A percentile compares a stretch with the other conserved stretches of the same genome.
Evolutionary conservation across 2,113 vertebrate genomes (phyloP).

Genomic region (Psilopogon haemacephalus): DNA sequence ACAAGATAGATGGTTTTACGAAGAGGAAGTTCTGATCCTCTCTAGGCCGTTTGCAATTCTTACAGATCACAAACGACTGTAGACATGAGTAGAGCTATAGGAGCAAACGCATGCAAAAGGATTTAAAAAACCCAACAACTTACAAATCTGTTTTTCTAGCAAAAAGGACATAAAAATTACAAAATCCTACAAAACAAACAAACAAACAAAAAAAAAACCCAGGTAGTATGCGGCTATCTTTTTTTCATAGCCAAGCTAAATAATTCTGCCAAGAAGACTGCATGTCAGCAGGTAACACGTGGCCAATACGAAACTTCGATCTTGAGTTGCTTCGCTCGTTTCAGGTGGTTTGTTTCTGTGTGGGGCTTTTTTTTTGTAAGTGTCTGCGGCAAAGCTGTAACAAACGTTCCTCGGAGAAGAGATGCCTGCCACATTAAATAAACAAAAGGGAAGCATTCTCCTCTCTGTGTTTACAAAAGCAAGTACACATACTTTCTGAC

Average conservation of each 20-base stretch:
- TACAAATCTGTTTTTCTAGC: neutral
- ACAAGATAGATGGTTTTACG: neutral
- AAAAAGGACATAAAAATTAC: neutral
- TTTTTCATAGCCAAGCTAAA: neutral
- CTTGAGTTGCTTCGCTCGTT: neutral
- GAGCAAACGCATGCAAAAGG: fast-evolving
- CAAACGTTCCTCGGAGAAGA: neutral
- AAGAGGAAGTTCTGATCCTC: neutral
- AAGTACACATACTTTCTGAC: neutral
- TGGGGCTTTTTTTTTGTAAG: neutral
- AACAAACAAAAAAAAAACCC: neutral
- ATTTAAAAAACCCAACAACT: neutral
- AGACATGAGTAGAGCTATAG: neutral
- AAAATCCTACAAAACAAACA: neutral
- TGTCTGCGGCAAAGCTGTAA: neutral
- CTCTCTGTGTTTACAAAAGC: neutral
- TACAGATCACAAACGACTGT: fast-evolving
- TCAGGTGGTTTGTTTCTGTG: neutral
- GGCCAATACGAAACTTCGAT: neutral
- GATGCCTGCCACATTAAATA: neutral
- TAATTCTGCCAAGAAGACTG: neutral
- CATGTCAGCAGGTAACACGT: neutral
- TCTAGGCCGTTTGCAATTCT: neutral
- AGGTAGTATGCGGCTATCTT: fast-evolving
- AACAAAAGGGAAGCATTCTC: neutral